Conservation (phyloP, 2,113 vertebrate genomes). For the Scatophagus argus region DNA sequence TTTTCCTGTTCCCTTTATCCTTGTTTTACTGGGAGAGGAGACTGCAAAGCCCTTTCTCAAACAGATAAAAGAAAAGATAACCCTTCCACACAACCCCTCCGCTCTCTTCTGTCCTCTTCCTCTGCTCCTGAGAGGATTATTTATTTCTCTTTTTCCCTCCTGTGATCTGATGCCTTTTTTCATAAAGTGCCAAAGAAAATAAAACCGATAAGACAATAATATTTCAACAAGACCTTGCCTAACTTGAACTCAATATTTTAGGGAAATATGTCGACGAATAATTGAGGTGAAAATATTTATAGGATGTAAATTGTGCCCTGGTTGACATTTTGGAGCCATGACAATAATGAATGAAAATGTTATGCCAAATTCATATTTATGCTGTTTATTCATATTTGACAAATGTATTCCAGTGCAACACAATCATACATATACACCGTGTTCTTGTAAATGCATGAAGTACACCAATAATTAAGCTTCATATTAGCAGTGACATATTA, state of each 20-base stretch:
- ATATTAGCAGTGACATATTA: constrained; percentile 70
- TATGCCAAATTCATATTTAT: constrained; percentile 74
- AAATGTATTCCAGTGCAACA: constrained; percentile 64
- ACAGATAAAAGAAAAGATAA: constrained; percentile 89
- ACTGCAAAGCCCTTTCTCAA: constrained; percentile 92
- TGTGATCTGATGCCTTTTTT: background rate
- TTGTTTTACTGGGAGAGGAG: constrained; percentile 90
- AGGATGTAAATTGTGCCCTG: constrained; percentile 70
- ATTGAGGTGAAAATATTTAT: constrained; percentile 69
- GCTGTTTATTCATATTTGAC: constrained; percentile 78
- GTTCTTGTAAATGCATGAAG: constrained; percentile 73
- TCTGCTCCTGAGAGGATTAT: constrained; percentile 50
- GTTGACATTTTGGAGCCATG: constrained; percentile 70
- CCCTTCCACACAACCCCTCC: too few species aligned
- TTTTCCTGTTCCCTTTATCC: constrained; percentile 91
- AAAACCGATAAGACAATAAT: constrained; percentile 32
- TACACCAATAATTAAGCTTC: constrained; percentile 65
- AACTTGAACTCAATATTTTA: constrained; percentile 30
- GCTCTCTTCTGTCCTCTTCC: constrained; percentile 22
- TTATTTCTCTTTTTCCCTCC: background rate
- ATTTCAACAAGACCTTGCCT: constrained; percentile 23
- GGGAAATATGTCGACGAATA: constrained; percentile 29
- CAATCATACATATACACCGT: constrained; percentile 78
- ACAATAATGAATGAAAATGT: constrained; percentile 80
- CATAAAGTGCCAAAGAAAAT: constrained; percentile 31